These are phyloP conservation scores for Nasonia oneida DNA, from an alignment of 2,888 invertebrate species.

Conservation along the genomic window DNA sequence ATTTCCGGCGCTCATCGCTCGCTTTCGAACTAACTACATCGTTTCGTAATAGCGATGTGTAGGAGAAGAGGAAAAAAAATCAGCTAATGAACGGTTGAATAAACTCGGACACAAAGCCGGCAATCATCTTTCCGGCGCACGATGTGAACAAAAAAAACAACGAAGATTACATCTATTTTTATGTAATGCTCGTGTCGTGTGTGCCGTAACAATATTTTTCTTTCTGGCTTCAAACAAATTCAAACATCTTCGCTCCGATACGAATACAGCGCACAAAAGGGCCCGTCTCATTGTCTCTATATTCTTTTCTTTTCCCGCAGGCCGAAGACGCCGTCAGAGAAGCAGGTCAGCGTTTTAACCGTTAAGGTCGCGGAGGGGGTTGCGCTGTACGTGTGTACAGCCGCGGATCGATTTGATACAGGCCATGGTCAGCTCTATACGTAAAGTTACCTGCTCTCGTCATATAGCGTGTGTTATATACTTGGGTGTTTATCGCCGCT, in stretches of 20 bases:
- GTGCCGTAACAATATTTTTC: neutral
- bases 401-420: constrained; percentile 62
- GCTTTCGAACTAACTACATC: neutral
- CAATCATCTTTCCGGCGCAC: constrained; percentile 9
- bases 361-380: constrained; percentile 50
- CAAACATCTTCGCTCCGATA: neutral
- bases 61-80: neutral
- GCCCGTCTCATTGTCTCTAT: neutral
- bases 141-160: neutral
- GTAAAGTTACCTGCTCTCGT: neutral
- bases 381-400: constrained; percentile 1
- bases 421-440: constrained; percentile 67
- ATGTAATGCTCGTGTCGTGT: neutral
- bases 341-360: constrained; percentile 54
- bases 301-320: neutral
- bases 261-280: neutral
- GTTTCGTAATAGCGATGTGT: neutral
- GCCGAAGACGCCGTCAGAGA: neutral
- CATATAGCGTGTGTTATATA: neutral
- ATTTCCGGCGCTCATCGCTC: constrained; percentile 18
- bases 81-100: neutral
- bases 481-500: neutral
- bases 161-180: neutral
- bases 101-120: neutral
- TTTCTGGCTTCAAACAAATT: neutral